Evolutionary conservation across 2,113 vertebrate genomes (phyloP).

Genomic region (Martes martes): DNA sequence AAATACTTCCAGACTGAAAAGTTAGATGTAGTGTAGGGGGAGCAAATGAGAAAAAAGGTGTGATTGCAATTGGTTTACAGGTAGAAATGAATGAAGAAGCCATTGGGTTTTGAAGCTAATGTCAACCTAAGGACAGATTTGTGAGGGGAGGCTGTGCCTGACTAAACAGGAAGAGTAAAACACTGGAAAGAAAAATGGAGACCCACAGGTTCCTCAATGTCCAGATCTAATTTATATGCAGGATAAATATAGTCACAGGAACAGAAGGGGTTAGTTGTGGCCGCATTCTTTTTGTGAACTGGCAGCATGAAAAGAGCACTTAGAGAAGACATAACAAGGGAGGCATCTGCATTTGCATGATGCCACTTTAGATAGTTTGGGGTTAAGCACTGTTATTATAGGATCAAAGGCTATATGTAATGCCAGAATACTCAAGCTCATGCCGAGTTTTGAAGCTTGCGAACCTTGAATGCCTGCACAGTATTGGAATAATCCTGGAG

Average conservation of each 20-base stretch:
- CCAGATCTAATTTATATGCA: background rate
- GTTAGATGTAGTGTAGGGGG: background rate
- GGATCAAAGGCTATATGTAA: background rate
- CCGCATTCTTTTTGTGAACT: background rate
- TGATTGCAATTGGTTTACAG: background rate
- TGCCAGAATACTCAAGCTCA: background rate
- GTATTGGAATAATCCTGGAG: background rate
- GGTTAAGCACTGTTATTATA: background rate
- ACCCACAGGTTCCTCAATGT: background rate
- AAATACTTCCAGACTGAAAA: background rate
- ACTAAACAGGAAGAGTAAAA: background rate
- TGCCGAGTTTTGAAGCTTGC: background rate
- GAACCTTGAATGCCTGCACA: background rate
- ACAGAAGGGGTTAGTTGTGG: background rate
- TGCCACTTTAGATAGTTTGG: background rate
- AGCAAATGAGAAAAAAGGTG: background rate
- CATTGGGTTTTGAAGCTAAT: background rate
- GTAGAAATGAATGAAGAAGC: background rate
- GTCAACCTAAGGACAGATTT: background rate
- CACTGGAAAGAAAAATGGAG: background rate
- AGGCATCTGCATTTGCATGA: background rate
- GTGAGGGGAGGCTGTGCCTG: background rate
- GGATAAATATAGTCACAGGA: background rate
- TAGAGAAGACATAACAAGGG: background rate
- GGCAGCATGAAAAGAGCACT: background rate